These are phyloP conservation scores for Orthonychiurus folsomi DNA, from an alignment of 2,888 invertebrate genomes.

Conservation along the genomic window DNA sequence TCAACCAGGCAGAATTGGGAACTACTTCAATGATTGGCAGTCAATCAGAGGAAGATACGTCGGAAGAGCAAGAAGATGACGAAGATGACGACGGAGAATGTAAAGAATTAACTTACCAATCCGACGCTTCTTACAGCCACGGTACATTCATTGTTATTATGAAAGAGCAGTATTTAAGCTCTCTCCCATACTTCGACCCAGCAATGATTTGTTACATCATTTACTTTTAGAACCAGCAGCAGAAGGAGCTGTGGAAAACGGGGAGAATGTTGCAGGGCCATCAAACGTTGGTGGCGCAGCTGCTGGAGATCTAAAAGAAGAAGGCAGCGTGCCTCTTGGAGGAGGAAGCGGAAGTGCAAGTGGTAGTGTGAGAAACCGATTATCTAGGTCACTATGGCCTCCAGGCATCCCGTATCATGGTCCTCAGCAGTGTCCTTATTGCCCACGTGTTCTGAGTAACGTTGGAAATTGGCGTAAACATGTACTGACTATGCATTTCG, in stretches of 20 bases:
- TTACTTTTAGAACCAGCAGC: too few relatives aligned
- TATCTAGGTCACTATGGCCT: slow-evolving; percentile 37
- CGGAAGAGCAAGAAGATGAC: slow-evolving; percentile 33
- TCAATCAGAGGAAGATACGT: slow-evolving; percentile 30
- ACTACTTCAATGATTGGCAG: slow-evolving; percentile 26
- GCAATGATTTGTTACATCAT: too few relatives aligned
- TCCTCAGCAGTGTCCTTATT: slow-evolving; percentile 42
- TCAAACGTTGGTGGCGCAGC: slow-evolving; percentile 1
- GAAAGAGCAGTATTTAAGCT: background rate
- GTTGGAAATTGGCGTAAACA: slow-evolving; percentile 43
- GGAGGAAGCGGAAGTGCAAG: slow-evolving; percentile 21
- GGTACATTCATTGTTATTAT: slow-evolving; percentile 16
- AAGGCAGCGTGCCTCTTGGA: slow-evolving; percentile 6
- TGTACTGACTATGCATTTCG: slow-evolving; percentile 43
- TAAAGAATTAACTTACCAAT: slow-evolving; percentile 32
- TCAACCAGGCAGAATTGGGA: slow-evolving; percentile 25
- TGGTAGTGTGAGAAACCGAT: slow-evolving; percentile 31
- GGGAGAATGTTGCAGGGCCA: slow-evolving; percentile 9
- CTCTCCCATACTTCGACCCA: background rate
- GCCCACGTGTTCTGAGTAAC: slow-evolving; percentile 42
- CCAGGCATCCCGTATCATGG: slow-evolving; percentile 35
- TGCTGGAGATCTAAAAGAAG: slow-evolving; percentile 9
- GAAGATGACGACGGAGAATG: slow-evolving; percentile 36
- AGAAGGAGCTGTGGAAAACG: slow-evolving; percentile 15
- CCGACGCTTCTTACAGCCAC: slow-evolving; percentile 35